Conservation (phyloP, 1,140 invertebrate species). For the Atta texana region DNA sequence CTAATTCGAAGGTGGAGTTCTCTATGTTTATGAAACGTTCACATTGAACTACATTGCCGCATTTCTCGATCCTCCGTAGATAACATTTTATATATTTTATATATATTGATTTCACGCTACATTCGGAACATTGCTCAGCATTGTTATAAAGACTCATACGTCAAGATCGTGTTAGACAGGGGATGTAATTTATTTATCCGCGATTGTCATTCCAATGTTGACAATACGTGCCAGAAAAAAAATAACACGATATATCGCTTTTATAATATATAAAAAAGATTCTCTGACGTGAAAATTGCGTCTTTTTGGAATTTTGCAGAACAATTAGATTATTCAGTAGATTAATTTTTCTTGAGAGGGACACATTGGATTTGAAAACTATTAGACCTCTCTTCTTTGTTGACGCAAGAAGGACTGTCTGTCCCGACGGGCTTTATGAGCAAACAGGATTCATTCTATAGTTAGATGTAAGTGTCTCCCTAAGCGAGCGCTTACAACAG, state of each 20-base stretch:
- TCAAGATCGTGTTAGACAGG: background rate
- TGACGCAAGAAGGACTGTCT: background rate
- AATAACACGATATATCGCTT: background rate
- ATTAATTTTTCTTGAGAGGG: background rate
- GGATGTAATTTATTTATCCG: background rate
- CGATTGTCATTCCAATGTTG: background rate
- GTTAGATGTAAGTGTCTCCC: conserved; percentile 37
- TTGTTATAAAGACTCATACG: background rate
- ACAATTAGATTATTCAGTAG: background rate
- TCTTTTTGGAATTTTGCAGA: background rate
- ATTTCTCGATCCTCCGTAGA: background rate
- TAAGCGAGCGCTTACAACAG: conserved; percentile 10
- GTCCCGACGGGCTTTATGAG: background rate
- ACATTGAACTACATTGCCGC: background rate
- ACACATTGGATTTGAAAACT: too few species aligned
- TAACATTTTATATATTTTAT: background rate
- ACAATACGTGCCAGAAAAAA: background rate
- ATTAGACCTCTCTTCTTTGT: background rate
- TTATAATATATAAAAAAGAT: background rate
- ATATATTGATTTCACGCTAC: too few species aligned
- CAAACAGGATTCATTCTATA: conserved; percentile 39
- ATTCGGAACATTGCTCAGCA: background rate
- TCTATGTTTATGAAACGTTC: background rate
- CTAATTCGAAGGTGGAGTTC: background rate
- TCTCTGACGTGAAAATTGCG: background rate